Percentiles rank a stretch among this genome's conserved stretches.
phyloP scores from a whole-genome alignment of 2,797 vertebrate genomes.

The Gorsachius magnificus region DNA sequence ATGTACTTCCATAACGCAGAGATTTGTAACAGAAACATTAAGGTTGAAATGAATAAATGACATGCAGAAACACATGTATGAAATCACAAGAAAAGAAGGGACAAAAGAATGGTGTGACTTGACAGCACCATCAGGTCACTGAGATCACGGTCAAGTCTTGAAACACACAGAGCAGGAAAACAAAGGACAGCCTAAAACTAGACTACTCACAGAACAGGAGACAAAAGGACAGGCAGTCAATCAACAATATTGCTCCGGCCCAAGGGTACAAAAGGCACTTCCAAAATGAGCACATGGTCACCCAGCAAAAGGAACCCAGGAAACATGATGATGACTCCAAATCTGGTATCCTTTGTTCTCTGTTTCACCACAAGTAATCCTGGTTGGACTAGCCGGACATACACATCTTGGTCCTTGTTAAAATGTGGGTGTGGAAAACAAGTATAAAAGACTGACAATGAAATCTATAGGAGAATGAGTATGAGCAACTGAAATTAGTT shows the following conservation, averaged over 20 bases:
- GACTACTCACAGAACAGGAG: neutral
- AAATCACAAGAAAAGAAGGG: neutral
- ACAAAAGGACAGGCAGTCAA: neutral
- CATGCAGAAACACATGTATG: neutral
- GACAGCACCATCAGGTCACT: neutral
- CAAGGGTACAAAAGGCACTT: neutral
- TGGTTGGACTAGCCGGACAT: neutral
- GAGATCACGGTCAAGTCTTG: neutral
- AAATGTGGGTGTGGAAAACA: neutral
- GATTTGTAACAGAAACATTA: neutral
- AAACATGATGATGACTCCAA: neutral
- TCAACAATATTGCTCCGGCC: neutral
- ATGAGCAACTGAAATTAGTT: neutral
- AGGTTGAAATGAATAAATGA: neutral
- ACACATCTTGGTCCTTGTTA: neutral
- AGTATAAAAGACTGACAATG: neutral
- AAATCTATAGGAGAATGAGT: neutral
- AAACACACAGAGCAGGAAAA: neutral
- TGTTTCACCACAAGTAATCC: neutral
- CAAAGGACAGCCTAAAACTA: neutral
- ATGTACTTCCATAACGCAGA: neutral
- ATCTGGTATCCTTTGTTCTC: neutral
- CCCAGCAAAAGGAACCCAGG: neutral
- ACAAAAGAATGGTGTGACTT: neutral
- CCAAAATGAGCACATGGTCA: neutral